Evolutionary conservation across 2,113 vertebrate species (phyloP), one percentile per base, ranked within the genome.

Genomic region (Suricata suricatta): DNA sequence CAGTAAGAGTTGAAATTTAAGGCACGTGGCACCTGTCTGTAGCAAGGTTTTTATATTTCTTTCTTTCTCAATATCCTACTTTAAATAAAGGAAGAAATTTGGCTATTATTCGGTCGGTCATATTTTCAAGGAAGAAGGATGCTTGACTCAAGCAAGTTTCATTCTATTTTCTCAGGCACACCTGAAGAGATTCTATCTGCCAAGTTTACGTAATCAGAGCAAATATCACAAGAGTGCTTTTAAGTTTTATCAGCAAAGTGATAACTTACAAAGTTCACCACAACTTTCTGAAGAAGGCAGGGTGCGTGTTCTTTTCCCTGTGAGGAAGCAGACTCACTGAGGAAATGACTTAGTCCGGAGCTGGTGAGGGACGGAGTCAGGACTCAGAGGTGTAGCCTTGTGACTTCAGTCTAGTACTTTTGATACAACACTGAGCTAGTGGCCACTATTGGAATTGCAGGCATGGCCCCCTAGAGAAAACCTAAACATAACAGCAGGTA

Each of bases 21-120:
- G 80, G 74, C 47, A 41, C 2, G 41, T 31, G 9, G n/a, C 15
- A 19, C 25, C 63, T 88, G 19, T 95, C 66, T 81, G 1, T 77
- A 87, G 3, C 16, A n/a, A 74, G 13, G 71, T 64, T 68, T 82
- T n/a, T 47, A 33, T 57, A 52, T 88, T 44, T 96, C 50, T 85
- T 89, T 68, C 64, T 77, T 47, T 47, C 15, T 11, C 47, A 15
- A 21, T 63, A 63, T 77, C 69, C 27, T 66, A 68, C 29, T 50
- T 97, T 84, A 82, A 82, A 33, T 69, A 60, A 83, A 95, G 57
- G 16, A 68, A 92, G 23, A 74, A 66, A 14, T 82, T 82, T 94
- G 92, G 50, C 11, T 15, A 9, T 84, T 92, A 54, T 35, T 69
- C 71, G n/a, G 31, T n/a, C 72, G 63, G 27, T 66, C 50, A 17